Base-by-base conservation (phyloP, 2,797 vertebrate species). In the Vultur gryphus region DNA sequence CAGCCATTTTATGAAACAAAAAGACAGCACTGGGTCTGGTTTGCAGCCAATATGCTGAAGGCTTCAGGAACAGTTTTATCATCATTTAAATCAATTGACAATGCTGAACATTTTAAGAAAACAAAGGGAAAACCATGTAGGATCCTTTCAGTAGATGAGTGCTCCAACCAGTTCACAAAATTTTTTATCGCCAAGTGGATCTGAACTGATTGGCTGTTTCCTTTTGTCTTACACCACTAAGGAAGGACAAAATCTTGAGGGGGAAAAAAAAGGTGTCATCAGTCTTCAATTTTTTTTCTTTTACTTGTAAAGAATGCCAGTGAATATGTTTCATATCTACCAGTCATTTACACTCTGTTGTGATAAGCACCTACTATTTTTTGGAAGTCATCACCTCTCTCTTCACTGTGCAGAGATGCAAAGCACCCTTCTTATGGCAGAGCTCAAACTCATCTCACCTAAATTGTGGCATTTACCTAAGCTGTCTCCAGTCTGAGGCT, bases 41-140 rank as follows among this genome's bases (percentile, higher is more conserved):
- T 81, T 90, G 41, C 61, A 94, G 81, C 81, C 81, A 88, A 48
- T 67, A 81, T 21, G 51, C 84, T 89, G 66, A 95, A 94, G 89
- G 77, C 33, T 82, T 80, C 66, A 77, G 39, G 37, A 75, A 39
- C 21, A 84, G 39, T 87, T 90, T 90, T 49, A 77, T 86, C 59
- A 80, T 46, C 31, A 75, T 83, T 94, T 85, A 93, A 93, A 95
- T 84, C 69, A 95, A 77, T 41, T 37, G 16, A 25, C 23, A 78
- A 5, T 52, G 41, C 18, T 41, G 46, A 83, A 66, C 18, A 67
- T 80, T 70, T 93, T 71, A 82, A 81, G 33, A 61, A 91, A 94
- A 69, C 28, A 54, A 65, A 77, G 17, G 21, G 35, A 13, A 55
- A 87, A 49, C 6, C 13, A 23, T 18, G 8, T 35, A 67, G 52